These are phyloP conservation scores for Anastrepha ludens DNA, from an alignment of 1,140 invertebrate genomes.

Conservation along the genomic window DNA sequence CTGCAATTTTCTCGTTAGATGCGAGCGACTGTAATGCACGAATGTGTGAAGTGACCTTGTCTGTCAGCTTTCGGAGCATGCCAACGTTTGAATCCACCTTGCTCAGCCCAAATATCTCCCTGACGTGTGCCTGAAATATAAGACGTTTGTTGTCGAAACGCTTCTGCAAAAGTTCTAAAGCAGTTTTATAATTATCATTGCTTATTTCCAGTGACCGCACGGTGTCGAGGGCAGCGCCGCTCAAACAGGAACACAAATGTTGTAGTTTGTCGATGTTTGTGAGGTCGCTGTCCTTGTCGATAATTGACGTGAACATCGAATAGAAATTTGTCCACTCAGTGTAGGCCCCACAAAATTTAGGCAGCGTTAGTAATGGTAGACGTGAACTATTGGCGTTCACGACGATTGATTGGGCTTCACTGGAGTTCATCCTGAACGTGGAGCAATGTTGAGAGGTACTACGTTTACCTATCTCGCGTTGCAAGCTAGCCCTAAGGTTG, in stretches of 20 bases:
- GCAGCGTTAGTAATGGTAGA: too few relatives aligned
- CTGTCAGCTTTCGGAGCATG: background rate
- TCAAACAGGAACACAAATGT: background rate
- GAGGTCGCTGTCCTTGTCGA: background rate
- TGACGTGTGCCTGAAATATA: constrained; percentile 26
- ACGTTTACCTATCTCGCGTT: too few relatives aligned
- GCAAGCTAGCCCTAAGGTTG: too few relatives aligned
- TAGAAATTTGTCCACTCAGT: background rate
- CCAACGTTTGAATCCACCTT: background rate
- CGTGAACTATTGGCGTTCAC: too few relatives aligned
- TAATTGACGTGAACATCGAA: background rate
- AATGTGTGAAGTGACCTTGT: background rate
- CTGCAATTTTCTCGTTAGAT: constrained; percentile 14
- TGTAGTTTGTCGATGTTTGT: background rate
- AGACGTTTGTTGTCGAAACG: background rate
- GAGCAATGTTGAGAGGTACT: too few relatives aligned
- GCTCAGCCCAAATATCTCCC: background rate
- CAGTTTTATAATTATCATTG: background rate
- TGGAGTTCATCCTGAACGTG: too few relatives aligned
- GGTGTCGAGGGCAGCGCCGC: background rate
- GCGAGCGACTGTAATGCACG: background rate
- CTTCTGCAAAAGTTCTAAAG: background rate
- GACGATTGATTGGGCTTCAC: too few relatives aligned
- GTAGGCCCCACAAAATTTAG: background rate
- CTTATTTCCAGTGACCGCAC: background rate